phyloP scores from a whole-genome alignment of 2,113 vertebrate genomes.

The Leptobrachium leishanense region DNA sequence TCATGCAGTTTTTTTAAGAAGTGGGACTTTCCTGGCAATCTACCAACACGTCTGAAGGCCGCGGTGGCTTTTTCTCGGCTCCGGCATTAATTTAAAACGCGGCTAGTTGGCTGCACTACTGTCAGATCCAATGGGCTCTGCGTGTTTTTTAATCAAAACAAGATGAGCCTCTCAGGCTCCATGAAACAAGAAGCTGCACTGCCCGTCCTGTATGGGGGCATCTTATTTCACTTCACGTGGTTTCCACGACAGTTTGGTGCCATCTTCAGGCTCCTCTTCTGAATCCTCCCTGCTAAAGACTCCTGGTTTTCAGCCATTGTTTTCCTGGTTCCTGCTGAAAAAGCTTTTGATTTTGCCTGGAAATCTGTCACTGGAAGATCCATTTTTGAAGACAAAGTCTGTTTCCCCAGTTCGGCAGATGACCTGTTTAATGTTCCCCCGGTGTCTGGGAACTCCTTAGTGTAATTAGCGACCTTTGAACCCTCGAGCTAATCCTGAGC shows the following conservation, averaged over 20 bases:
- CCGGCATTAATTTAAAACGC: slow-evolving; percentile 42
- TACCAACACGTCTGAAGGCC: slow-evolving; percentile 9
- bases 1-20: slow-evolving; percentile 4
- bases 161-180: neutral
- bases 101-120: slow-evolving; percentile 31
- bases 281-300: slow-evolving; percentile 55
- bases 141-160: slow-evolving; percentile 37
- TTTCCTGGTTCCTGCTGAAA: slow-evolving; percentile 55
- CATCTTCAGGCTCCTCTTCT: slow-evolving; percentile 47
- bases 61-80: slow-evolving; percentile 9
- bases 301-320: slow-evolving; percentile 56
- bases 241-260: slow-evolving; percentile 45
- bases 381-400: slow-evolving; percentile 74
- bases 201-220: slow-evolving; percentile 5
- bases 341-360: slow-evolving; percentile 71
- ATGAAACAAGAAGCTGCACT: slow-evolving; percentile 9
- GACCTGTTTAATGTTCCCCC: slow-evolving; percentile 85
- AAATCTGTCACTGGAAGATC: slow-evolving; percentile 72
- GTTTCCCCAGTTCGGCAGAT: slow-evolving; percentile 79
- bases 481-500: slow-evolving; percentile 78
- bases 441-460: slow-evolving; percentile 85
- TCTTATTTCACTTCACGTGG: slow-evolving; percentile 18
- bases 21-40: slow-evolving; percentile 4
- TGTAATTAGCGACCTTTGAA: slow-evolving; percentile 85
- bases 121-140: slow-evolving; percentile 17